These are phyloP conservation scores for Pristionchus entomophagus DNA, from an alignment of 2,888 invertebrate species.

Conservation along the genomic window DNA sequence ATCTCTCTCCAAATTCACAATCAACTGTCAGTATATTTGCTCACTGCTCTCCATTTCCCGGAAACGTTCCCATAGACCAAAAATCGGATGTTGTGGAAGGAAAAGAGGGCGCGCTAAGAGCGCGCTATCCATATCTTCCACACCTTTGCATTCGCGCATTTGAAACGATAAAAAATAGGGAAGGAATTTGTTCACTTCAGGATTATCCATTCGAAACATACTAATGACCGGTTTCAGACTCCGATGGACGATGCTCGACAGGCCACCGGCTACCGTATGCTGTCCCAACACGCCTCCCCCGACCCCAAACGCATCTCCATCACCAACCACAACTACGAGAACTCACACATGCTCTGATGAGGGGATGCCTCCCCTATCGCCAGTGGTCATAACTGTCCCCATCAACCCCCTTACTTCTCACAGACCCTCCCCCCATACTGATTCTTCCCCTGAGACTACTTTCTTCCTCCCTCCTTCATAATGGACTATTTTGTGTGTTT, in stretches of 20 bases:
- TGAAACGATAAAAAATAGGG: too few species aligned
- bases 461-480: not conserved
- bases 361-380: not conserved
- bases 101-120: not conserved
- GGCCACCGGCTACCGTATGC: constrained; percentile 59
- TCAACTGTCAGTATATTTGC: not conserved
- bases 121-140: too few species aligned
- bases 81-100: constrained; percentile 16
- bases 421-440: not conserved
- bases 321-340: constrained; percentile 63
- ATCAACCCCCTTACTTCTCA: not conserved
- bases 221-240: not conserved
- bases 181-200: too few species aligned
- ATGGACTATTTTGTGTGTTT: not conserved
- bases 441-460: not conserved
- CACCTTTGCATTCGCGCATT: too few species aligned
- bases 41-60: not conserved
- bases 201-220: too few species aligned
- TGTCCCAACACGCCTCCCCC: constrained; percentile 62
- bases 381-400: not conserved
- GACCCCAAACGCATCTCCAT: constrained; percentile 63
- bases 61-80: not conserved
- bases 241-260: constrained; percentile 39
- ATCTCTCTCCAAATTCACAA: too few species aligned
- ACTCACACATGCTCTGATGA: constrained; percentile 67